These are phyloP conservation scores for Prionailurus viverrinus DNA, from an alignment of 2,113 vertebrate species.

Conservation along the genomic window DNA sequence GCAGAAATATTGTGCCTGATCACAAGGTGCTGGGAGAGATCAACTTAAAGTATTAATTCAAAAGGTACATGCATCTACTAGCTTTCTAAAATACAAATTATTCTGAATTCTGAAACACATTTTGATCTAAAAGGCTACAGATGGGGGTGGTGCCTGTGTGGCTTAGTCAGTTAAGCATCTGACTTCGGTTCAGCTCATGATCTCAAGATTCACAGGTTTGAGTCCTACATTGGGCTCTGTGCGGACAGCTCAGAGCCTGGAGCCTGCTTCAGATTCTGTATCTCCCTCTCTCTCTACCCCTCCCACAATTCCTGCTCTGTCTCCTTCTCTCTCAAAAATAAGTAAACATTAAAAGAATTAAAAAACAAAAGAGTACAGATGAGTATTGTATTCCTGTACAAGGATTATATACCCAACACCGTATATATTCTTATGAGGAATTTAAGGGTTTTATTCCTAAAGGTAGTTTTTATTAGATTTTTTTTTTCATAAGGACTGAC, in stretches of 20 bases:
- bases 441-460: neutral
- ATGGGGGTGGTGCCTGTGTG: neutral
- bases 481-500: neutral
- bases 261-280: no score
- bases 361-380: neutral
- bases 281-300: no score
- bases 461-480: neutral
- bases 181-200: no score
- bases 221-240: no score
- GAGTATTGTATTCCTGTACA: accelerated
- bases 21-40: neutral
- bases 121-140: neutral
- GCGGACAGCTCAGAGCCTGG: no score
- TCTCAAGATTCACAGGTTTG: no score
- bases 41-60: neutral
- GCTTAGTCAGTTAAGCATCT: no score
- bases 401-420: neutral
- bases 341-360: no score
- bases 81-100: neutral
- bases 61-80: neutral
- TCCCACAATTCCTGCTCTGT: no score
- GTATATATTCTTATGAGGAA: neutral
- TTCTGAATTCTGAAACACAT: neutral
- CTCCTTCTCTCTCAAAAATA: no score
- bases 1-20: neutral